Percentiles rank a stretch among this genome's conserved stretches.
Evolutionary conservation across 2,888 invertebrate species (phyloP).

Genomic region (Eledona agricola): DNA sequence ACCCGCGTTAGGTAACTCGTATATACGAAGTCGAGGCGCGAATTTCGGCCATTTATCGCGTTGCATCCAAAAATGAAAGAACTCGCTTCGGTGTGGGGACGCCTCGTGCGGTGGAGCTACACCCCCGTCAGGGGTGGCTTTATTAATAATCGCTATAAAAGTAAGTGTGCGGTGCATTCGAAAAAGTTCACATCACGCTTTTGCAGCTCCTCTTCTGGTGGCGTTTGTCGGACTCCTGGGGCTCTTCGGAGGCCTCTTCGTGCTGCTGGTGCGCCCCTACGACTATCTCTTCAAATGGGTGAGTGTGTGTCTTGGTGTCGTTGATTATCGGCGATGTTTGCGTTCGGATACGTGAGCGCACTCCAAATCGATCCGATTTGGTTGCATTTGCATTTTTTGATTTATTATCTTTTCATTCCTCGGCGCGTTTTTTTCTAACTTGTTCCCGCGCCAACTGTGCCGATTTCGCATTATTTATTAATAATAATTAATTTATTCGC

Average conservation of each 20-base stretch:
- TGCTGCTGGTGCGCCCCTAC: slow-evolving; percentile 76
- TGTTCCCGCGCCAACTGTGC: too few relatives aligned
- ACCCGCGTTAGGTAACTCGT: slow-evolving; percentile 33
- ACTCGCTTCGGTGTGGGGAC: slow-evolving; percentile 50
- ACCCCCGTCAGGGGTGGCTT: slow-evolving; percentile 48
- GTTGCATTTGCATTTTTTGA: too few relatives aligned
- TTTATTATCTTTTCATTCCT: too few relatives aligned
- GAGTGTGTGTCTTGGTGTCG: too few relatives aligned
- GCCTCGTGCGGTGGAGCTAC: slow-evolving; percentile 52
- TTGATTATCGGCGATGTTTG: too few relatives aligned
- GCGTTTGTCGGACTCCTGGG: slow-evolving; percentile 75
- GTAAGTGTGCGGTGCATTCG: slow-evolving; percentile 16
- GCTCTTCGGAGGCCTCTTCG: slow-evolving; percentile 71
- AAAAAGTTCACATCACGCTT: too few relatives aligned
- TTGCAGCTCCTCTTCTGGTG: slow-evolving; percentile 77
- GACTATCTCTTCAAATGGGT: slow-evolving; percentile 78
- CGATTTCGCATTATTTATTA: too few relatives aligned
- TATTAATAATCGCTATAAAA: slow-evolving; percentile 12
- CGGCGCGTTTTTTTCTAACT: too few relatives aligned
- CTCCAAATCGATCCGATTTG: not conserved
- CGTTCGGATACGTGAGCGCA: not conserved
- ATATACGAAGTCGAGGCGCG: slow-evolving; percentile 35
- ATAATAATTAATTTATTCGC: too few relatives aligned
- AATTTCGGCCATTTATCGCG: slow-evolving; percentile 30
- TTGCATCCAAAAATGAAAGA: slow-evolving; percentile 54